phyloP scores from a whole-genome alignment of 2,113 vertebrate species.

The Grammomys dolichurus region DNA sequence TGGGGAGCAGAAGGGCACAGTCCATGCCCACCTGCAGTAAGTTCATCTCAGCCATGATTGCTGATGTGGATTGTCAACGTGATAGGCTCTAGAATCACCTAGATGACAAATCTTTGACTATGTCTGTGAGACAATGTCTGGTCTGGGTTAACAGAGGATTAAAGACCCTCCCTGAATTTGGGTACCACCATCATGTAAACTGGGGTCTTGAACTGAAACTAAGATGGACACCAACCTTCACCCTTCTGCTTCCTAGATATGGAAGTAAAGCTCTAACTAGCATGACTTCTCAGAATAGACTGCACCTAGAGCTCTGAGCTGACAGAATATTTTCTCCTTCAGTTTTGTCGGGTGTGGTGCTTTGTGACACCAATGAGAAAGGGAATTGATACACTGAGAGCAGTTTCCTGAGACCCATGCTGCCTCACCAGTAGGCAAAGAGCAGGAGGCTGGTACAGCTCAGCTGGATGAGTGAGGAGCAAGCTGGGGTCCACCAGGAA shows the following conservation, averaged over 20 bases:
- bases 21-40: accelerated
- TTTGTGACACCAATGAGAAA: background rate
- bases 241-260: background rate
- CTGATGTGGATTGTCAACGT: background rate
- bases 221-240: background rate
- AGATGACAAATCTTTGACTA: background rate
- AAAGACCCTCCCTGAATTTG: background rate
- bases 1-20: background rate
- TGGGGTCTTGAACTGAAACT: background rate
- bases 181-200: no score
- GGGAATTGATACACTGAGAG: background rate
- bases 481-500: no score
- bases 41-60: background rate
- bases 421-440: background rate
- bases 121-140: background rate
- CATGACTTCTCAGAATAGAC: background rate
- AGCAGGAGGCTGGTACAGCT: background rate
- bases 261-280: background rate
- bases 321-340: background rate
- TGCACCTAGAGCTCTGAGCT: background rate
- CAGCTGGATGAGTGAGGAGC: background rate
- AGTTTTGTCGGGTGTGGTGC: accelerated
- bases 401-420: background rate
- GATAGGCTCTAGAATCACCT: no score
- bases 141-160: background rate